Base-by-base conservation (phyloP, 2,113 vertebrate genomes). In the Nematolebias whitei region DNA sequence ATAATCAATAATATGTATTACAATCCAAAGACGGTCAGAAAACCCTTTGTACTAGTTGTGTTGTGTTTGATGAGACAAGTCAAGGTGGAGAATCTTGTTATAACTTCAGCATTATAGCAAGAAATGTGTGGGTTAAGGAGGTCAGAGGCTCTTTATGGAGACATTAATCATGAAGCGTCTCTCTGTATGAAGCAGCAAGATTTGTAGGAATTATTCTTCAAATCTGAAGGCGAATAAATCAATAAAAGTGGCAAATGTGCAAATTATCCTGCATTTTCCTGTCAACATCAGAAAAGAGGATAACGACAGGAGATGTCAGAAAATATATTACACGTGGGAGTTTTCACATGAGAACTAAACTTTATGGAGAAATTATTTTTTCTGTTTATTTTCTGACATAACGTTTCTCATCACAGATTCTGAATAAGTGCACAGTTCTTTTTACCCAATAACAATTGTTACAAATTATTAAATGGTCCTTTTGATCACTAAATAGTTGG, bases 61-160 rank as follows among this genome's bases (percentile, higher is more conserved):
- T 15, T 51, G 12, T 29, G 19, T 62, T 48, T 49, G 54, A 78
- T 71, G 29, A 74, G 44, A 7, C 50, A 51, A 68, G 49, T 50
- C 56, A 10, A 1, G 13, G 20, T 51, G 50, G 57, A 69, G 66
- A 76, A 79, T 77, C 65, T 16, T 29, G 35, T 38, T 47, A 61
- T 29, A 62, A 60, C 23, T 39, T 6, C 16, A 44, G 38, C 10
- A 6, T 12, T 12, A 7, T 29, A 47, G 56, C 24, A 40, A 47
- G 45, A 76, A 61, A 45, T 63, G 63, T 53, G 51, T 8, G 14
- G 12, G 22, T 20, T 48, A 38, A 20, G 40, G 40, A 71, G 58
- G 66, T 68, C 43, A 67, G 6, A 0, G 16, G 41, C 43, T 52
- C 2, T 8, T 72, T 68, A 66, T 78, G 54, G 41, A 61, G 2